Percentiles rank a stretch among this genome's conserved stretches.
These are phyloP conservation scores for Pomacea canaliculata DNA, from an alignment of 2,888 invertebrate species.

Conservation along the genomic window DNA sequence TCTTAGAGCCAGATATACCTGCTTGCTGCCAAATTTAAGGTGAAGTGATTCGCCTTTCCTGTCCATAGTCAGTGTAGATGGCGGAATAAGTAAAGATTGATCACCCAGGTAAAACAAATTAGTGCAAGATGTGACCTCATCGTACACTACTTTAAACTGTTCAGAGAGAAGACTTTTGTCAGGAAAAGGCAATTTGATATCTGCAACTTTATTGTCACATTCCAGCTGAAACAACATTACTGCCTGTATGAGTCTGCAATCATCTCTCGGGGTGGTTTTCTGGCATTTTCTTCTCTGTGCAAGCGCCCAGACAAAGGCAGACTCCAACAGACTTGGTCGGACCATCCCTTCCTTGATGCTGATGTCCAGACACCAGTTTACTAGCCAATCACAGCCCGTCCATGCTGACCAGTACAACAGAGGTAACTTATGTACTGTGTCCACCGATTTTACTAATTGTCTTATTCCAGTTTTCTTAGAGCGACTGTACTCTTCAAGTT, in stretches of 20 bases:
- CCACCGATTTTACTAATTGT: constrained; percentile 1
- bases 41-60: not conserved
- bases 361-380: not conserved
- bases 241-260: too few relatives aligned
- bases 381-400: not conserved
- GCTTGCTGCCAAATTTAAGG: not conserved
- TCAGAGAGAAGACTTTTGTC: too few relatives aligned
- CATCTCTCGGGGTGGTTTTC: too few relatives aligned
- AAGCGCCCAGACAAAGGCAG: constrained; percentile 1
- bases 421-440: not conserved
- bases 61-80: not conserved
- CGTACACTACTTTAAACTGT: too few relatives aligned
- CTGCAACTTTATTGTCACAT: too few relatives aligned
- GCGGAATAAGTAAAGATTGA: not conserved
- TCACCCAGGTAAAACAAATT: constrained; percentile 1
- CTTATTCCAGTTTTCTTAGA: not conserved
- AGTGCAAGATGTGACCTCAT: too few relatives aligned
- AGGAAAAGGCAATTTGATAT: too few relatives aligned
- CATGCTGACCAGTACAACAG: constrained; percentile 19
- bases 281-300: not conserved
- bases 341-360: not conserved
- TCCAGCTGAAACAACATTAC: not conserved
- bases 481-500: not conserved
- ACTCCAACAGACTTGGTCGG: not conserved
- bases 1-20: constrained; percentile 5